Base-by-base conservation (phyloP, 2,888 invertebrate species). In the Cheilosia vernalis region DNA sequence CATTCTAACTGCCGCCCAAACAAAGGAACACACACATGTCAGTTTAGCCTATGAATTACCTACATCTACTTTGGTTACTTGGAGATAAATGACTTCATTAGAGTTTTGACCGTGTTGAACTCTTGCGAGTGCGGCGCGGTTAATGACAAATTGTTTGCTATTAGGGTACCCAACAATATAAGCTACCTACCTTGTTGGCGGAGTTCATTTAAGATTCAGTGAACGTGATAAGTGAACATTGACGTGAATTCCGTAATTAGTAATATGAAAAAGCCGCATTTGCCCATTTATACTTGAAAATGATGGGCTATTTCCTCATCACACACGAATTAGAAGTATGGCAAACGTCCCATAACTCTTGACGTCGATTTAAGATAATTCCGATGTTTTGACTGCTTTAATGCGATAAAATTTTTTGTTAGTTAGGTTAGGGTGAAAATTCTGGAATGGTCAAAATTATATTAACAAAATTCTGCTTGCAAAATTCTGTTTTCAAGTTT, bases 71-170 rank as follows among this genome's bases (percentile, higher is more conserved):
- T 60, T 44, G 33, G 60, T 33, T 60, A 58, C 51, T 44, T 9
- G 10, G 24, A 67, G 61, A 77, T 77, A 77, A 69, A 77, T 77
- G 61, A 69, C 77, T 77, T 77, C 77, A 77, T 77, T 77, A 77
- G 51, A 77, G 53, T 61, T 33, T 58, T 55, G 30, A n/a, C 40
- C 15, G 67, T 37, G 40, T 53, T 17, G 53, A 51, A 44, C 21
- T 24, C 66, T 53, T 58, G 49, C 40, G 51, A 44, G 37, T 42
- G 15, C 17, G 47, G 17, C 17, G 47, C 51, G 24, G 74, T 40
- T 60, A 42, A 61, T 77, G 77, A 77, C 61, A 77, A 69, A 77
- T 67, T 61, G 60, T 44, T 56, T 69, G 67, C 61, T 67, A 67
- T 77, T 77, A 69, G 27, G 58, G 27, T 27, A 53, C 53, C 53